Percentiles rank a stretch among this genome's conserved stretches.
These are phyloP conservation scores for Eudemis profundana DNA, from an alignment of 2,888 invertebrate species.

Conservation along the genomic window DNA sequence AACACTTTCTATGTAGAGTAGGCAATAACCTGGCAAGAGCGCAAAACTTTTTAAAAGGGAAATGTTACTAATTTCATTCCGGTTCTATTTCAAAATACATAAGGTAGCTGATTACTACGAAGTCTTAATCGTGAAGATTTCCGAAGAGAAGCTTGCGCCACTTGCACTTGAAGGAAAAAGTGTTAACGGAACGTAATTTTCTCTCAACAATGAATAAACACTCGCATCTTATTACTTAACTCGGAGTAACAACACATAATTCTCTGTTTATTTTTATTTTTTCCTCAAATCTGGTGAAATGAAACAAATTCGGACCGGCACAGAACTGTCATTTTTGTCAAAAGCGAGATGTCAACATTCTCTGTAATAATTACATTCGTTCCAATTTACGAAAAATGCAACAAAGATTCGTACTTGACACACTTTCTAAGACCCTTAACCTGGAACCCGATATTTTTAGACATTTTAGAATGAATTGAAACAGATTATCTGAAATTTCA, in stretches of 20 bases:
- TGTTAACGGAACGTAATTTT: conserved; percentile 30
- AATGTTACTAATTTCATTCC: background rate
- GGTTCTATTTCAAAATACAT: background rate
- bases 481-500: conserved; percentile 12
- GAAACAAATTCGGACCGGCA: conserved; percentile 31
- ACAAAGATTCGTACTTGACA: conserved; percentile 40
- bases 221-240: conserved; percentile 35
- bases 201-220: conserved; percentile 35
- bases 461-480: conserved; percentile 9
- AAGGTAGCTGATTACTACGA: no score
- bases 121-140: background rate
- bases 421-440: conserved; percentile 37
- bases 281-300: conserved; percentile 12
- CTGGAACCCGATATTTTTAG: conserved; percentile 24
- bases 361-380: conserved; percentile 39
- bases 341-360: conserved; percentile 40
- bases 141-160: background rate
- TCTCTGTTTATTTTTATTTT: conserved; percentile 20
- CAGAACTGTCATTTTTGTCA: conserved; percentile 43
- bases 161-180: conserved; percentile 25
- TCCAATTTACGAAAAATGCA: conserved; percentile 38
- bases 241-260: conserved; percentile 22
- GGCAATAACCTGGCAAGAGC: background rate
- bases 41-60: background rate
- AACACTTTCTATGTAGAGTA: conserved; percentile 8